phyloP scores from a whole-genome alignment of 2,797 vertebrate genomes.

The Knipowitschia caucasica region DNA sequence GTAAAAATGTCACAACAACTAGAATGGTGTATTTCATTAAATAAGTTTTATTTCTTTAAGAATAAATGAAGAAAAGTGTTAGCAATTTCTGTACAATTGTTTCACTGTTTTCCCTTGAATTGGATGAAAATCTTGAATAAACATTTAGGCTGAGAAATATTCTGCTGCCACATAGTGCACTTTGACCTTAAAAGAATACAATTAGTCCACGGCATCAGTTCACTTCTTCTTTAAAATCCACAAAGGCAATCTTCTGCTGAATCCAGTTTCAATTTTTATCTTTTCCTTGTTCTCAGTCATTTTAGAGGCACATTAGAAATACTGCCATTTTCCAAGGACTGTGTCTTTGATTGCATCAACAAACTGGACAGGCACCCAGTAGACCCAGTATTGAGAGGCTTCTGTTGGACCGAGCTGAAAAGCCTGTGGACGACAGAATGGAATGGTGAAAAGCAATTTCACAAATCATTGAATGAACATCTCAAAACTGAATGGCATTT shows the following conservation, averaged over 20 bases:
- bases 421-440: conserved; percentile 74
- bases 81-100: conserved; percentile 84
- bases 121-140: conserved; percentile 72
- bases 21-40: conserved; percentile 73
- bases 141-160: conserved; percentile 74
- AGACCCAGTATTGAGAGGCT: conserved; percentile 99
- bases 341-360: conserved; percentile 99
- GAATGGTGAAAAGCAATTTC: conserved; percentile 18
- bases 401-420: conserved; percentile 99
- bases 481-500: neutral
- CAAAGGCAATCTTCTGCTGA: conserved; percentile 57
- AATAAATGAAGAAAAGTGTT: conserved; percentile 81
- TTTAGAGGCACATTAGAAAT: conserved; percentile 99
- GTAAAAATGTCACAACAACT: conserved; percentile 49
- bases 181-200: conserved; percentile 73
- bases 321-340: conserved; percentile 99
- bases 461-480: neutral
- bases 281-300: conserved; percentile 82
- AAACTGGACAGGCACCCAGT: conserved; percentile 98
- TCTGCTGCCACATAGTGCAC: conserved; percentile 77
- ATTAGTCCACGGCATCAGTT: conserved; percentile 75
- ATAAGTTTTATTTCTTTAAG: conserved; percentile 86
- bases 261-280: conserved; percentile 81
- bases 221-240: conserved; percentile 67
- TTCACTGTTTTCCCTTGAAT: conserved; percentile 72